phyloP scores from a whole-genome alignment of 2,113 vertebrate species.

The Rana temporaria region DNA sequence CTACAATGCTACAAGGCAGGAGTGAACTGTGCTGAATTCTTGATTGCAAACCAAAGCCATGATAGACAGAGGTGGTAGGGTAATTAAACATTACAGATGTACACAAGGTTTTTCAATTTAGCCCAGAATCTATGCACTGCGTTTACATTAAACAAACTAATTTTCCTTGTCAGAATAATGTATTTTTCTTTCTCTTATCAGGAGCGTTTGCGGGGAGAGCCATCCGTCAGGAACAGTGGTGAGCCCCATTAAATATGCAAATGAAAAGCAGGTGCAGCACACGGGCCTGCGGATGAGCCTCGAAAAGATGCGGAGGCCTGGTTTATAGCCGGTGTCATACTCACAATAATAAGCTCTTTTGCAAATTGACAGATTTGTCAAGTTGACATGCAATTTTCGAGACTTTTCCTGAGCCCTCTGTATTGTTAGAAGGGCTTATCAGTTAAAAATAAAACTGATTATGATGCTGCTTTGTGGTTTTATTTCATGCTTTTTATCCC shows the following conservation, averaged over 20 bases:
- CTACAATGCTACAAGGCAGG: too few relatives aligned
- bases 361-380: constrained; percentile 73
- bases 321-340: constrained; percentile 63
- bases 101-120: not conserved
- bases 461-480: constrained; percentile 46
- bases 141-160: constrained; percentile 27
- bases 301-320: constrained; percentile 55
- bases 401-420: constrained; percentile 62
- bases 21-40: too few relatives aligned
- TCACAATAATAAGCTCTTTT: constrained; percentile 64
- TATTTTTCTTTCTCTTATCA: constrained; percentile 22
- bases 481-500: too few relatives aligned
- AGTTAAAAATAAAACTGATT: constrained; percentile 64
- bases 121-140: not conserved
- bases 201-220: constrained; percentile 19
- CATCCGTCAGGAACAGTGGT: constrained; percentile 8
- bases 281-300: constrained; percentile 49
- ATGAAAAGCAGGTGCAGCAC: constrained; percentile 54
- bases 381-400: constrained; percentile 70
- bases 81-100: constrained; percentile 30
- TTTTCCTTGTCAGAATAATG: constrained; percentile 13
- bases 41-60: not conserved
- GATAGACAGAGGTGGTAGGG: not conserved
- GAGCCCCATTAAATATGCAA: constrained; percentile 53
- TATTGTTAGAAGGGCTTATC: constrained; percentile 63